phyloP scores from a whole-genome alignment of 2,888 invertebrate species.

The Orthosia gothica region DNA sequence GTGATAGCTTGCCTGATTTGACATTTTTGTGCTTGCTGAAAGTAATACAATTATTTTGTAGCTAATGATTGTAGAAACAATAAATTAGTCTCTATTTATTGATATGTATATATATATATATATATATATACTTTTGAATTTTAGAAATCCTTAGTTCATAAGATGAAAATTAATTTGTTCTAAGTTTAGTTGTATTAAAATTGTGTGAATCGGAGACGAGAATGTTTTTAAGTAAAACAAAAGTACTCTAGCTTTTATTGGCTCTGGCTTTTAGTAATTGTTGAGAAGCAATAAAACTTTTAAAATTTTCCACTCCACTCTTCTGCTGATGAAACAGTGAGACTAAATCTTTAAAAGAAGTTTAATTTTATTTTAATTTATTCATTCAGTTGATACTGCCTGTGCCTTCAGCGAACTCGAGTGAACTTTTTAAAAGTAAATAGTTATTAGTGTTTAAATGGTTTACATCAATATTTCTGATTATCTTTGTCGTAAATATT shows the following conservation, averaged over 20 bases:
- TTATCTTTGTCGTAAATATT: not conserved
- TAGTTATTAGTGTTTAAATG: too few relatives aligned
- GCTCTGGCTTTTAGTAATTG: too few relatives aligned
- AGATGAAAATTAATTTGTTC: too few relatives aligned
- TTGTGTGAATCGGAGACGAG: not conserved
- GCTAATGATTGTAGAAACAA: not conserved
- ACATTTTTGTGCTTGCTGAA: conserved; percentile 74
- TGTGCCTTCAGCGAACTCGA: not conserved
- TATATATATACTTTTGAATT: too few relatives aligned
- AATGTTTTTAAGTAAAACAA: not conserved
- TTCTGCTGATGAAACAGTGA: not conserved
- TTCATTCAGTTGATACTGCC: not conserved
- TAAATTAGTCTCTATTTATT: too few relatives aligned
- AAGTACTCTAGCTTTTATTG: not conserved
- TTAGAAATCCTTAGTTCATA: too few relatives aligned
- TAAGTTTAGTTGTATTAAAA: too few relatives aligned
- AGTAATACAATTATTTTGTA: not conserved
- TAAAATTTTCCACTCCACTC: not conserved
- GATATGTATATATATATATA: too few relatives aligned
- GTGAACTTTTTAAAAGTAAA: not conserved
- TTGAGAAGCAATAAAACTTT: conserved; percentile 2
- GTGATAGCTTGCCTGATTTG: conserved; percentile 78
- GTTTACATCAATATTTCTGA: not conserved
- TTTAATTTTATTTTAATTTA: not conserved
- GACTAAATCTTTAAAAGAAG: not conserved